Evolutionary conservation across 2,113 vertebrate genomes (phyloP), one percentile per base, ranked within the genome.

Genomic region (Pyxicephalus adspersus): DNA sequence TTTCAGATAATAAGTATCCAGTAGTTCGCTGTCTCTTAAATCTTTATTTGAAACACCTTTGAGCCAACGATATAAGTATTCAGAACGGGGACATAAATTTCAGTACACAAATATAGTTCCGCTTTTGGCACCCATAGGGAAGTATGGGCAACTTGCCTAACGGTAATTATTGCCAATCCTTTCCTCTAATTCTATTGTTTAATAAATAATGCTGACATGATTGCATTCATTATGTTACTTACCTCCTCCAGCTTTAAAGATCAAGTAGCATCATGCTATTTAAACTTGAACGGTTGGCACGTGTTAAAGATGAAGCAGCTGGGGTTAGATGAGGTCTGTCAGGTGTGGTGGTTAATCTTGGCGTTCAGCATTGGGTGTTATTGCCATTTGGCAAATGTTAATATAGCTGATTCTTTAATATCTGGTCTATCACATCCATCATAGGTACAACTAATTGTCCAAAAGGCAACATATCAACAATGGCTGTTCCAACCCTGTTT

Each of bases 131-230:
- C 50, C 50, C 50, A 72, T 31, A n/a, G 51, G 25, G 51, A 72
- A 54, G 4, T 55, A 9, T 72, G 25, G 68, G 68, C 68, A 72
- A 20, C 19, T 11, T 72, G 68, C 68, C 67, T 54, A 25, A 55
- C 51, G 54, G 51, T 72, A 72, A 72, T 72, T 72, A 72, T 72
- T 29, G 22, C 25, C 68, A 55, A 55, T 72, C 51, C 11, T 55
- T 72, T 25, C 54, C 50, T 54, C 23, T 52, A 29, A 54, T 54
- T 26, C 68, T 51, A 29, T 72, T 72, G 50, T 72, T 72, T 55
- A 54, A 72, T 72, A 72, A 72, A 72, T 72, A 72, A 55, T 55
- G 20, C 50, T 72, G 68, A 72, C 68, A 72, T 28, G 18, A 54
- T 3, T 19, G 66, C 67, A 28, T 52, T 70, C 23, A 8, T 50